These are phyloP conservation scores for Coracopsis vasa DNA, from an alignment of 2,113 vertebrate species.

Conservation along the genomic window DNA sequence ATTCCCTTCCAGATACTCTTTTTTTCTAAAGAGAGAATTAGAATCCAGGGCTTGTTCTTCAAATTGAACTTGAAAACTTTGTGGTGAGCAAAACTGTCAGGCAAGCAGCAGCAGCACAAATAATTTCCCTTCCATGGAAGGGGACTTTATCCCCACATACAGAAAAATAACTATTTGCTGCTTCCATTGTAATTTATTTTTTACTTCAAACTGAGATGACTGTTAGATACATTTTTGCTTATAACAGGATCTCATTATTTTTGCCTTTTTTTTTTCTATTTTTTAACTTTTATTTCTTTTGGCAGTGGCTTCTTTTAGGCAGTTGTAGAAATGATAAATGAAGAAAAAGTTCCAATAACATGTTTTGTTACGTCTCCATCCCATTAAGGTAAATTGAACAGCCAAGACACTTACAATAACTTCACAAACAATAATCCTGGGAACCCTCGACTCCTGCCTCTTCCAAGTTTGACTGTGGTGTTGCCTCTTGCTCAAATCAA, in stretches of 20 bases:
- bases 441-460: constrained; percentile 89
- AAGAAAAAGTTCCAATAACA: not conserved
- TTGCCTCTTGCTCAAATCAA: constrained; percentile 96
- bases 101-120: not conserved
- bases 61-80: not conserved
- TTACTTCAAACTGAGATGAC: not conserved
- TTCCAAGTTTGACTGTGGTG: constrained; percentile 90
- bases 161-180: not conserved
- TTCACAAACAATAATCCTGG: constrained; percentile 95
- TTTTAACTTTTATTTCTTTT: not conserved
- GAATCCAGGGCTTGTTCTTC: not conserved
- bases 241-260: not conserved
- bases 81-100: not conserved
- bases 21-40: not conserved
- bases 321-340: not conserved
- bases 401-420: constrained; percentile 95
- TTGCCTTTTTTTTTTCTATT: fast-evolving
- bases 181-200: not conserved
- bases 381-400: constrained; percentile 83
- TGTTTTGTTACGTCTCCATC: constrained; percentile 4
- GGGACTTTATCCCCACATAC: not conserved
- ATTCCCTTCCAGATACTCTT: constrained; percentile 1
- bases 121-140: not conserved
- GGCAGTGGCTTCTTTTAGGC: not conserved
- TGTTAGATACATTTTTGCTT: not conserved